Base-by-base conservation (phyloP, 2,888 invertebrate genomes). In the Acrobasis repandana region DNA sequence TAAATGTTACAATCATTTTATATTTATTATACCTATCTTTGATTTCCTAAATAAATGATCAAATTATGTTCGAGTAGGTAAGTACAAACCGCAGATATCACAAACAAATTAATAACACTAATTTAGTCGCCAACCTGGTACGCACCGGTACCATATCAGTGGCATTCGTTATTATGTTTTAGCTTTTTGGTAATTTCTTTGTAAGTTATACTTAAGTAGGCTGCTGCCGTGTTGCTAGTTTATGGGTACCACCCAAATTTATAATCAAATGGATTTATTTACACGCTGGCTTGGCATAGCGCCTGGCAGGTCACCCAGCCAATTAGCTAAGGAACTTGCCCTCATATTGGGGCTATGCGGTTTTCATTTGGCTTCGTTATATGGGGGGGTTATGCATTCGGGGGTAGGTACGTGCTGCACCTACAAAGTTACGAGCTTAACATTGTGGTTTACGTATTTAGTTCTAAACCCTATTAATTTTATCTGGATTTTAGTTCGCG, bases 321-420 rank as follows among this genome's bases (percentile, higher is more conserved):
- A 84, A 85, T 86, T 85, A 86, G 83, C 82, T 79, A 79, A 80
- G 79, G 75, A 76, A 77, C 75, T 80, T 73, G 70, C 75, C 69
- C 68, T 61, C 69, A 73, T 70, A 67, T 71, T 75, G 74, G 70
- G 72, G 67, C 67, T 65, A 66, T 71, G 78, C 66, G 78, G 82
- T 79, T 83, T 75, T 68, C 71, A 76, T 79, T 77, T 73, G 72
- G 73, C 75, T 73, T 75, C 70, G 78, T 79, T 80, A 76, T 76
- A 74, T 65, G 66, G 66, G 66, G 69, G 69, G 65, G 70, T 71
- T 73, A 64, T 81, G 77, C 77, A 80, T 83, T 81, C 76, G 79
- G 70, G 71, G 76, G 66, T 5, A 28, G 66, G 62, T 58, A 70
- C 66, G 64, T 66, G 68, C 66, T 73, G 71, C 70, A 74, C 72